Conservation (phyloP, 1,140 invertebrate species). For the Holcopasites calliopsidis region DNA sequence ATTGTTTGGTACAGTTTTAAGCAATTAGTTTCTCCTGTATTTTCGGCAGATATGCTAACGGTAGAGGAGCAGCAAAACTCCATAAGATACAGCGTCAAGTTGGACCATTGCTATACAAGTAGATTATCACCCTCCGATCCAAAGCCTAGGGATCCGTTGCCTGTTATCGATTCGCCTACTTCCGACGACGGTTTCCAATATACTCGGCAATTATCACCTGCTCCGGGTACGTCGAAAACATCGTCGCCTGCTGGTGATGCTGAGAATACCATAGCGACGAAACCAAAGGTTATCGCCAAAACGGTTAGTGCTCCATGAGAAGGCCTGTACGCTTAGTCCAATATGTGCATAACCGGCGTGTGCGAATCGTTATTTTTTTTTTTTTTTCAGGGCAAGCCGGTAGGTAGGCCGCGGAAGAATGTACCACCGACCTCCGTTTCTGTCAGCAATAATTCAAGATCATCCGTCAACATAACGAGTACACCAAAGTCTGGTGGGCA, state of each 20-base stretch:
- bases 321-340: neutral
- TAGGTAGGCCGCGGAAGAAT: conserved; percentile 54
- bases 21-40: conserved; percentile 13
- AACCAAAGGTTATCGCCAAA: conserved; percentile 40
- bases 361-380: neutral
- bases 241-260: conserved; percentile 11
- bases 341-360: fast-evolving
- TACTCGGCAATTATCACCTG: conserved; percentile 46
- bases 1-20: too few species aligned
- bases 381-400: conserved; percentile 43
- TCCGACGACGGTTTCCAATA: conserved; percentile 62
- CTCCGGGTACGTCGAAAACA: conserved; percentile 7
- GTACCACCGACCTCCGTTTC: neutral
- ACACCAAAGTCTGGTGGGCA: conserved; percentile 54
- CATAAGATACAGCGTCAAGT: conserved; percentile 73
- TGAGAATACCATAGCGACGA: conserved; percentile 10
- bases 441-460: conserved; percentile 23
- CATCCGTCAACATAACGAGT: conserved; percentile 13
- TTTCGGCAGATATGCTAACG: conserved; percentile 77
- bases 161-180: conserved; percentile 67
- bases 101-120: conserved; percentile 79
- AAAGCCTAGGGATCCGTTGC: conserved; percentile 71
- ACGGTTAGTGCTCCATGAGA: conserved; percentile 10
- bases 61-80: conserved; percentile 77
- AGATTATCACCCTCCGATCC: conserved; percentile 72